These are phyloP conservation scores for Adoxophyes honmai DNA, from an alignment of 1,140 invertebrate genomes.

Conservation along the genomic window DNA sequence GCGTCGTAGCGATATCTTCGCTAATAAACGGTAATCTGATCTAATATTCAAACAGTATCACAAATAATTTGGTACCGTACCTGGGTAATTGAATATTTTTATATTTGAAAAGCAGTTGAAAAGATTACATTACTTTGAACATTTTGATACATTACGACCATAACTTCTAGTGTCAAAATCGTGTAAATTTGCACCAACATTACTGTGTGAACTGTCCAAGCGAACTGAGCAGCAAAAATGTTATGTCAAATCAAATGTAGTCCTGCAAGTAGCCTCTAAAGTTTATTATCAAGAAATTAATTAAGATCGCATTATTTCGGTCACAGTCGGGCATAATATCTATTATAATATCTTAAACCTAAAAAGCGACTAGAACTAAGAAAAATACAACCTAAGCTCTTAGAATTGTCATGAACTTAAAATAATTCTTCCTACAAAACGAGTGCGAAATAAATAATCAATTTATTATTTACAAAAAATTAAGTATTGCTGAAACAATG, in stretches of 20 bases:
- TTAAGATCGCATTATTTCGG: conserved; percentile 20
- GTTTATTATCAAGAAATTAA: background rate
- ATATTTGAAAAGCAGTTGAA: too few species aligned
- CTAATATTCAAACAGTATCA: too few species aligned
- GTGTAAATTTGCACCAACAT: conserved; percentile 10
- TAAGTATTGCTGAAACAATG: conserved; percentile 21
- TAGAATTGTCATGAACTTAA: conserved; percentile 58
- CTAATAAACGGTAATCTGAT: background rate
- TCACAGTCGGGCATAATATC: conserved; percentile 25
- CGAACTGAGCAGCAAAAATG: too few species aligned
- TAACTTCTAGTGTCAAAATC: background rate
- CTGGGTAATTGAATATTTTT: too few species aligned
- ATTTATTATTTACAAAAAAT: conserved; percentile 30
- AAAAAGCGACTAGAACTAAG: conserved; percentile 66
- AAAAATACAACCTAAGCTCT: conserved; percentile 50
- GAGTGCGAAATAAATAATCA: conserved; percentile 28
- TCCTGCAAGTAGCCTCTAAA: conserved; percentile 1
- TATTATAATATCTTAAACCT: conserved; percentile 39
- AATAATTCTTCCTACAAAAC: conserved; percentile 25
- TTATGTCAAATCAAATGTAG: background rate
- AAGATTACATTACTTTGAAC: too few species aligned
- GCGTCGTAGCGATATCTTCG: background rate
- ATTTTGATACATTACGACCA: background rate
- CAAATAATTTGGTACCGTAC: too few species aligned
- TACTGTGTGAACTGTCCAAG: conserved; percentile 4